Conservation (phyloP, 2,888 invertebrate species). For the Netelia melanura region DNA sequence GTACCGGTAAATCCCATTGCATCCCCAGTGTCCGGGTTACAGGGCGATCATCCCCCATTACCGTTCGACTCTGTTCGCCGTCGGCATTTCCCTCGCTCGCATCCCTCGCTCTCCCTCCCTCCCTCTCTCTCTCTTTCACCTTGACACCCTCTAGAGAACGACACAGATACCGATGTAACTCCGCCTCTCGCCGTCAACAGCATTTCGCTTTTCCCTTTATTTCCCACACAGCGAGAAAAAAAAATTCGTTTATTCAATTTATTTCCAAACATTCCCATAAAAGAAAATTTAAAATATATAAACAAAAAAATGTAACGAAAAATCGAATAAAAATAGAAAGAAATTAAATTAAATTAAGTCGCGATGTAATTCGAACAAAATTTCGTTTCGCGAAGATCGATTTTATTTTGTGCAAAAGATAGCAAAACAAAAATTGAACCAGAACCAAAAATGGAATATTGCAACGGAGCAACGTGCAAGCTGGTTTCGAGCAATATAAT, state of each 20-base stretch:
- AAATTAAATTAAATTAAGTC: too few relatives aligned
- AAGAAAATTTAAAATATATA: too few relatives aligned
- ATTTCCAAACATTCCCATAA: too few relatives aligned
- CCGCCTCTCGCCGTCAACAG: slow-evolving; percentile 48
- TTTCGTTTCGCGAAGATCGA: too few relatives aligned
- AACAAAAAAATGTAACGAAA: too few relatives aligned
- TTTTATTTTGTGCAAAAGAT: not conserved
- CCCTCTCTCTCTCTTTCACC: slow-evolving; percentile 34
- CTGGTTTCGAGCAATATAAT: slow-evolving; percentile 36
- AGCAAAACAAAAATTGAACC: not conserved
- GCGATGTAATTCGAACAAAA: too few relatives aligned
- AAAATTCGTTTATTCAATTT: not conserved
- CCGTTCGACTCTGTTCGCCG: slow-evolving; percentile 67
- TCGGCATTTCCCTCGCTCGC: slow-evolving; percentile 73
- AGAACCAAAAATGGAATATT: slow-evolving; percentile 3
- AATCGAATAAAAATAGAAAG: too few relatives aligned
- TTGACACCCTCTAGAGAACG: slow-evolving; percentile 57
- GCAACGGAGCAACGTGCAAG: not conserved
- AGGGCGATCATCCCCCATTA: slow-evolving; percentile 79
- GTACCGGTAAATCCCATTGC: slow-evolving; percentile 72
- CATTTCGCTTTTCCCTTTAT: slow-evolving; percentile 12
- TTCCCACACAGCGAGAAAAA: slow-evolving; percentile 8
- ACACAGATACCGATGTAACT: slow-evolving; percentile 25
- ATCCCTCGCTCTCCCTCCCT: not conserved
- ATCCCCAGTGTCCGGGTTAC: slow-evolving; percentile 76